Base-by-base conservation (phyloP, 2,797 vertebrate species). In the Loris lydekkerianus region DNA sequence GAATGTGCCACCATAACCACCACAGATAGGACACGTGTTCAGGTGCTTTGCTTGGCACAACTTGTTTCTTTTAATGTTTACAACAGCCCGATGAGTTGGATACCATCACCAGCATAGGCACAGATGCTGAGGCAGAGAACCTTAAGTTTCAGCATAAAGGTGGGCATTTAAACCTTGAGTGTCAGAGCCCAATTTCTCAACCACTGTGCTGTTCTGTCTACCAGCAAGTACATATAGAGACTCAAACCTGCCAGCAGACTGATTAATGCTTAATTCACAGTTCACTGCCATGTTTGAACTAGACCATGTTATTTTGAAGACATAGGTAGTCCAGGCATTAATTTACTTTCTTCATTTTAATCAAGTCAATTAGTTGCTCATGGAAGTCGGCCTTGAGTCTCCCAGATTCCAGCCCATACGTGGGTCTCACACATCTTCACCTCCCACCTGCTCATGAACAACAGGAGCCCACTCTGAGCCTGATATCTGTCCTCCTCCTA, bases 271-370 rank as follows among this genome's bases (percentile, higher is more conserved):
- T 80, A 43, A 58, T 37, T 76, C 15, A 14, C 3, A 65, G 31
- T 81, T 90, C 20, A 49, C 5, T 92, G 67, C 23, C 29, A 29
- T 67, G 53, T 73, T 58, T 86, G 46, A 91, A 89, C 49, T 18
- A 93, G 80, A 27, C 23, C 13, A 91, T 6, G 7, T 90, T 96
- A 37, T 83, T 96, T 61, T 49, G 56, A 87, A 95, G 40, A 86
- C 17, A 65, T 58, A 27, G 63, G 58, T 4, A 93, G 25, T 9
- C 15, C 58, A 80, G 46, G 25, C 29, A 84, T 65, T 67, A 69
- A 88, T 69, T 37, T 17, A 80, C 70, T 95, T 87, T 34, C 69
- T 88, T 88, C 53, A 85, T 93, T 73, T 92, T 80, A 92, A 73
- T 76, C 43, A 89, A 49, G 4, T 76, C 21, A 20, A 43, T 82